These are phyloP conservation scores for Orthosia gracilis DNA, from an alignment of 2,888 invertebrate species.

Conservation along the genomic window DNA sequence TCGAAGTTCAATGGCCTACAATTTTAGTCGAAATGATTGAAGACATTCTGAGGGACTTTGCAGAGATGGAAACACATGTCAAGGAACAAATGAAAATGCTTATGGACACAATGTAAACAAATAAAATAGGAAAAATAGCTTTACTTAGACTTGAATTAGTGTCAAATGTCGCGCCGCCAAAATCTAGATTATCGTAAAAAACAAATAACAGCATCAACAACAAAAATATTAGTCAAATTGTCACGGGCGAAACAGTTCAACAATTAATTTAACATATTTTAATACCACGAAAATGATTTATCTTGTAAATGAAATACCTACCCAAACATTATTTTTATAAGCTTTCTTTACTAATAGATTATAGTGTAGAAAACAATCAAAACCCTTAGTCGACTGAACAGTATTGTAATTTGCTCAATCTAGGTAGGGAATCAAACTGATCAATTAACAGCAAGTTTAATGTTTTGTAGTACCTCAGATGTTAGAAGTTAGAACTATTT, in stretches of 20 bases:
- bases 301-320: constrained; percentile 5
- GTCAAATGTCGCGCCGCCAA: constrained; percentile 62
- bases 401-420: constrained; percentile 66
- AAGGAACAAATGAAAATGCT: constrained; percentile 92
- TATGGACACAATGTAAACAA: constrained; percentile 80
- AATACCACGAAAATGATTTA: constrained; percentile 10
- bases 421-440: constrained; percentile 56
- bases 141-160: constrained; percentile 58
- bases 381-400: constrained; percentile 60
- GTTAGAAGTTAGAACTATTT: constrained; percentile 32
- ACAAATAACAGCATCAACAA: constrained; percentile 16
- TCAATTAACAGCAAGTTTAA: constrained; percentile 49
- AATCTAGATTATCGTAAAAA: constrained; percentile 33
- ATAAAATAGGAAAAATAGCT: constrained; percentile 25
- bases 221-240: constrained; percentile 24
- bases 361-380: constrained; percentile 15
- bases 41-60: constrained; percentile 95
- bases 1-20: constrained; percentile 95
- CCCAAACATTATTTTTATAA: constrained; percentile 44
- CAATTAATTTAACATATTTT: constrained; percentile 6
- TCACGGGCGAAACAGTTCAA: constrained; percentile 9
- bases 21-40: constrained; percentile 95
- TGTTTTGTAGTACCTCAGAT: constrained; percentile 45
- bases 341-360: constrained; percentile 19
- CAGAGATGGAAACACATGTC: constrained; percentile 95